A percentile compares a stretch with the other conserved stretches of the same genome.
These are phyloP conservation scores for Apamea crenata DNA, from an alignment of 2,888 invertebrate species.

Conservation along the genomic window DNA sequence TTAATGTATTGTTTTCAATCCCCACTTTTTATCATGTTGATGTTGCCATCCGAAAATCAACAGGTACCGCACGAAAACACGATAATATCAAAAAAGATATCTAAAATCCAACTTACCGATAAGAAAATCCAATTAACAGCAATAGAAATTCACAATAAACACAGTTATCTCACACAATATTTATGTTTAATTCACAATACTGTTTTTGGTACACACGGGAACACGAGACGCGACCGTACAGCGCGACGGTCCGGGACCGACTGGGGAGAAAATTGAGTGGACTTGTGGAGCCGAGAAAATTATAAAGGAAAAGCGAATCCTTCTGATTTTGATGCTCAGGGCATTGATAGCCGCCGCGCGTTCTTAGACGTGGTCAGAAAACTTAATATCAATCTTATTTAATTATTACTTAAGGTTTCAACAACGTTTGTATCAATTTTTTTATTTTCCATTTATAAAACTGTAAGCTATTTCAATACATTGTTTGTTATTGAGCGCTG, in stretches of 20 bases:
- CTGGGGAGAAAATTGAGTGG: slow-evolving; percentile 48
- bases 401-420: slow-evolving; percentile 2
- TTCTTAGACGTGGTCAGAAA: slow-evolving; percentile 24
- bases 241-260: slow-evolving; percentile 49
- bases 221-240: slow-evolving; percentile 35
- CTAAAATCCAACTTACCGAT: slow-evolving; percentile 61
- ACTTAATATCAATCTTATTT: slow-evolving; percentile 40
- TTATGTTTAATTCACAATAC: slow-evolving; percentile 57
- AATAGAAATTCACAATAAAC: slow-evolving; percentile 53
- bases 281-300: slow-evolving; percentile 43
- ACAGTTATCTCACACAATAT: slow-evolving; percentile 63
- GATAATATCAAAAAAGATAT: slow-evolving; percentile 8
- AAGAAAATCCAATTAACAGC: slow-evolving; percentile 55
- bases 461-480: slow-evolving; percentile 6
- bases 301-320: slow-evolving; percentile 54
- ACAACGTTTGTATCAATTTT: neutral
- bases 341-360: slow-evolving; percentile 15
- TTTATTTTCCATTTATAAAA: slow-evolving; percentile 2
- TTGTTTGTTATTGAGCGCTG: slow-evolving; percentile 33
- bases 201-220: slow-evolving; percentile 45
- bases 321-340: slow-evolving; percentile 39
- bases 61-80: slow-evolving; percentile 55
- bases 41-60: slow-evolving; percentile 63
- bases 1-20: slow-evolving; percentile 36
- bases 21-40: slow-evolving; percentile 44